Conservation (phyloP, 2,888 invertebrate genomes). For the Erynnis tages region DNA sequence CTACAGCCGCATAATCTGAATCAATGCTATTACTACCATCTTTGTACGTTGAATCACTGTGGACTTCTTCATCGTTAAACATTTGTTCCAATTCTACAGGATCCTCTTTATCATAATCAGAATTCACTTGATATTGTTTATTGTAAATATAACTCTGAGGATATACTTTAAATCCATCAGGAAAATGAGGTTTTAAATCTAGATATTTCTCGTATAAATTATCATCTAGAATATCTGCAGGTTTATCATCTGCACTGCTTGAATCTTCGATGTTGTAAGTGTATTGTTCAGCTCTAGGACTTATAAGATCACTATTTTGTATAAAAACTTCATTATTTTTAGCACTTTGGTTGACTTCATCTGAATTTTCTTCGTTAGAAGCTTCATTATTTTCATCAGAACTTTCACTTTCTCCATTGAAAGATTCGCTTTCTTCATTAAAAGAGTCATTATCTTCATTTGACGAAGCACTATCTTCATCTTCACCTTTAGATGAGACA, state of each 20-base stretch:
- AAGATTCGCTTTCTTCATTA: conserved; percentile 31
- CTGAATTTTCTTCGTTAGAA: conserved; percentile 36
- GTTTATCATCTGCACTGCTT: conserved; percentile 29
- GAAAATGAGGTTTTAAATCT: conserved; percentile 46
- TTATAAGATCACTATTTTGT: not conserved
- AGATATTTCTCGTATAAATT: conserved; percentile 45
- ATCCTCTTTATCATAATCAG: conserved; percentile 42
- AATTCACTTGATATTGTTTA: conserved; percentile 38
- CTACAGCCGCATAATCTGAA: conserved; percentile 54
- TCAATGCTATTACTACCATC: conserved; percentile 59
- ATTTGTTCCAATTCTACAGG: conserved; percentile 44
- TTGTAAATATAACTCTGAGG: conserved; percentile 49
- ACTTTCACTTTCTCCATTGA: conserved; percentile 34
- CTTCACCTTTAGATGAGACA: no score
- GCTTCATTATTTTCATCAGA: conserved; percentile 36
- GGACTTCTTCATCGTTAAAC: conserved; percentile 51
- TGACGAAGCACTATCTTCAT: conserved; percentile 34
- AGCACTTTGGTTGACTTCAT: no score
- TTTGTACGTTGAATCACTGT: conserved; percentile 43
- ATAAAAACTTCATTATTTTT: no score
- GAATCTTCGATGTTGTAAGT: conserved; percentile 24
- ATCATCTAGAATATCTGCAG: conserved; percentile 17
- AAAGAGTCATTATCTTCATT: conserved; percentile 27
- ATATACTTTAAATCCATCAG: conserved; percentile 45
- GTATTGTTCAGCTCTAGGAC: conserved; percentile 29